phyloP scores from a whole-genome alignment of 1,140 invertebrate species.

The Metopolophium dirhodum region DNA sequence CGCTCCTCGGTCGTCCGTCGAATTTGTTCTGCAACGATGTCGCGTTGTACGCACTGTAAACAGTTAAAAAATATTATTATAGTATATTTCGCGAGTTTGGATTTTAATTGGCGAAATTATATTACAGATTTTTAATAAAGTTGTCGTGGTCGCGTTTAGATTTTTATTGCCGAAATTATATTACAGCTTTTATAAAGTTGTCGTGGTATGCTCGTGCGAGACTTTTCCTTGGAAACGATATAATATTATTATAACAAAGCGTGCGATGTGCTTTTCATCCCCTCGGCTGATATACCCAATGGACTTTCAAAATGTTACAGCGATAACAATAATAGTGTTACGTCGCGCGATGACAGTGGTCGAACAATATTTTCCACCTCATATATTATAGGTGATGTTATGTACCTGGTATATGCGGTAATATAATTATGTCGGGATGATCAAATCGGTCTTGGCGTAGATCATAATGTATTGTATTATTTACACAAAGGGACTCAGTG shows the following conservation, averaged over 20 bases:
- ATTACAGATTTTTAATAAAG: not conserved
- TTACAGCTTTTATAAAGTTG: not conserved
- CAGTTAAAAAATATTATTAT: not conserved
- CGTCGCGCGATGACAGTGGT: too few relatives aligned
- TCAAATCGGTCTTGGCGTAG: not conserved
- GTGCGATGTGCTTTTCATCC: not conserved
- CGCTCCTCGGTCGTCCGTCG: not conserved
- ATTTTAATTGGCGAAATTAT: not conserved
- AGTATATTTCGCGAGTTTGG: not conserved
- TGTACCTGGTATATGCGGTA: too few relatives aligned
- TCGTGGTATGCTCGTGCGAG: too few relatives aligned
- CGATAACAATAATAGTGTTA: not conserved
- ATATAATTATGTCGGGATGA: not conserved
- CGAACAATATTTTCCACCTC: not conserved
- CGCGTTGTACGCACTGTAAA: not conserved
- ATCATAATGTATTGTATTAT: not conserved
- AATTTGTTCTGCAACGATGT: not conserved
- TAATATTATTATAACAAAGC: not conserved
- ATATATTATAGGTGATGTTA: too few relatives aligned
- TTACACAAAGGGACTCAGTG: too few relatives aligned
- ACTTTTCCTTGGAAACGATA: not conserved
- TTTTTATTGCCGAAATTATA: not conserved
- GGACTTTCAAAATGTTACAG: not conserved
- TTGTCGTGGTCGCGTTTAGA: not conserved
- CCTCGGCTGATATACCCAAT: not conserved